phyloP scores from a whole-genome alignment of 53 echinoderm and acorn worm species.

The Luidia sarsii region DNA sequence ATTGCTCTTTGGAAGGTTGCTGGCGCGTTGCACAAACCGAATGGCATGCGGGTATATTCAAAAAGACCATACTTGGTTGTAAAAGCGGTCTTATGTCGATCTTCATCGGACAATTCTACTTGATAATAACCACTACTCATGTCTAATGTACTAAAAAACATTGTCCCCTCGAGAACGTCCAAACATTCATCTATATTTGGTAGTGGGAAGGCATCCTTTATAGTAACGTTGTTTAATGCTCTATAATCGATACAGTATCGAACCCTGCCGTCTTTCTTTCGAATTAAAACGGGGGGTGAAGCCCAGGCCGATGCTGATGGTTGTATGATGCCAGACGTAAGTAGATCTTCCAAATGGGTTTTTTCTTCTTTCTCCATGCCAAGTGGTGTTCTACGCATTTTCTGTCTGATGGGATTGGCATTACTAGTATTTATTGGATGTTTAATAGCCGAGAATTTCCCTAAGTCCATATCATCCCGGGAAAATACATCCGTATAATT shows the following conservation, averaged over 20 bases:
- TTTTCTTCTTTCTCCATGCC: constrained; percentile 14
- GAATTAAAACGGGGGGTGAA: not conserved
- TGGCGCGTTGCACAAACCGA: not conserved
- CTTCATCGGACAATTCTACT: constrained; percentile 22
- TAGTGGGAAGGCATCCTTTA: constrained; percentile 17
- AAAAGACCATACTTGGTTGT: not conserved
- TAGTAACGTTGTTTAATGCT: constrained; percentile 6
- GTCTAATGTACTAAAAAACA: constrained; percentile 59
- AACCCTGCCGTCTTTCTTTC: not conserved
- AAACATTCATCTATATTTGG: constrained; percentile 49
- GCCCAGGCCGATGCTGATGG: constrained; percentile 5
- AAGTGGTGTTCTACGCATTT: constrained; percentile 7
- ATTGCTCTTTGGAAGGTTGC: not conserved
- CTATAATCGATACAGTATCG: constrained; percentile 6
- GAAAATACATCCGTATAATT: constrained; percentile 8
- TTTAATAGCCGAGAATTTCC: not conserved
- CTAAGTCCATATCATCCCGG: constrained; percentile 6
- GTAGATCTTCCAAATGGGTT: too few relatives aligned
- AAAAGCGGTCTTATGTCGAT: constrained; percentile 58
- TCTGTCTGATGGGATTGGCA: not conserved
- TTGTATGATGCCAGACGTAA: not conserved
- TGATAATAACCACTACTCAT: constrained; percentile 53
- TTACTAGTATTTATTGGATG: constrained; percentile 1
- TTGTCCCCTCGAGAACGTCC: constrained; percentile 40
- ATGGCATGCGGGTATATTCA: not conserved